phyloP scores from a whole-genome alignment of 1,140 invertebrate genomes.

The Drosophila lacteicornis region DNA sequence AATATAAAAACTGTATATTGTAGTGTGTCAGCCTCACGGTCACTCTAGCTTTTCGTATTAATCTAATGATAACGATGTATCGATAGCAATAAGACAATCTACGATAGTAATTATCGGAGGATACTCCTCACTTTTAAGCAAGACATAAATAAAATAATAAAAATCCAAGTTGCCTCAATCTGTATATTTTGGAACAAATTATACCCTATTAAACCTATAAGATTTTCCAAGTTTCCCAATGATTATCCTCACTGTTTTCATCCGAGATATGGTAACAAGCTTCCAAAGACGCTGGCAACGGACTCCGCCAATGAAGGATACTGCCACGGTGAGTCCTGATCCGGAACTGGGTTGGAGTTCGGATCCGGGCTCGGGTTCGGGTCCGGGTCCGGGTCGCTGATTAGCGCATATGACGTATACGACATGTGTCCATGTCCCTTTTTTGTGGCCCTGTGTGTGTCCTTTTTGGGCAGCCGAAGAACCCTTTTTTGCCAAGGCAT shows the following conservation, averaged over 20 bases:
- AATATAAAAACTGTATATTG: too few relatives aligned
- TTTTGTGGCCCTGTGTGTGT: slow-evolving; percentile 29
- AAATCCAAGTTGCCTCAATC: too few relatives aligned
- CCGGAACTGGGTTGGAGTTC: not conserved
- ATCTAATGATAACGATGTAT: too few relatives aligned
- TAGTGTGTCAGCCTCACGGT: too few relatives aligned
- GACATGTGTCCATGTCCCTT: slow-evolving; percentile 49
- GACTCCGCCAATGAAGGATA: slow-evolving; percentile 14
- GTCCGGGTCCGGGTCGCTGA: slow-evolving; percentile 38
- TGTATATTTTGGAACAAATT: too few relatives aligned
- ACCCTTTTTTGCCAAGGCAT: slow-evolving; percentile 39
- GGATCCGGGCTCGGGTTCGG: not conserved
- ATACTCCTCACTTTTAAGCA: too few relatives aligned
- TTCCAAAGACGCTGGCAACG: slow-evolving; percentile 9
- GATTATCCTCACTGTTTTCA: slow-evolving; percentile 10
- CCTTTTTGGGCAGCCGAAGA: slow-evolving; percentile 42
- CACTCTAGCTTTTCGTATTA: too few relatives aligned
- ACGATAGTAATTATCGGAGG: too few relatives aligned
- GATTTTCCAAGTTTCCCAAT: too few relatives aligned
- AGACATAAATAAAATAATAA: too few relatives aligned
- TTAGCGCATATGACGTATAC: slow-evolving; percentile 71
- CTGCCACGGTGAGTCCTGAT: slow-evolving; percentile 2
- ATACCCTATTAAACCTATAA: too few relatives aligned
- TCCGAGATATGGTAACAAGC: not conserved
- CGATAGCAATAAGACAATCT: too few relatives aligned